Percentiles rank a stretch among this genome's conserved stretches.
Conservation (phyloP, 2,113 vertebrate genomes). For the Hydropotes inermis region DNA sequence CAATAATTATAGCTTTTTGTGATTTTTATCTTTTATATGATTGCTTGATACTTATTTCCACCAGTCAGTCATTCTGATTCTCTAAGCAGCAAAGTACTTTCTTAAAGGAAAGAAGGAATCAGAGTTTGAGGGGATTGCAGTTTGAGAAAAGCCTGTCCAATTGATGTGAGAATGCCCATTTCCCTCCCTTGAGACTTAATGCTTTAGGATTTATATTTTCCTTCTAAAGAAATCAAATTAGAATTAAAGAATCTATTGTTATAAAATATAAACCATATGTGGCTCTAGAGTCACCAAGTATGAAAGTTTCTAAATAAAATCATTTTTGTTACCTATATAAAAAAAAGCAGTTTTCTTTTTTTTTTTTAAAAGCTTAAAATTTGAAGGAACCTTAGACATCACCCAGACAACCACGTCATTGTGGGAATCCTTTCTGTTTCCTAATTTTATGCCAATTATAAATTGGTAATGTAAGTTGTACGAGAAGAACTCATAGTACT, state of each 20-base stretch:
- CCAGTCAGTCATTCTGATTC: background rate
- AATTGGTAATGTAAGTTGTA: background rate
- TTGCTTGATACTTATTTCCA: background rate
- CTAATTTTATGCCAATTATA: background rate
- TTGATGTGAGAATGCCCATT: background rate
- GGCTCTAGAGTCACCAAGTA: background rate
- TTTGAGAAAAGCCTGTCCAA: background rate
- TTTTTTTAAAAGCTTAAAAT: background rate
- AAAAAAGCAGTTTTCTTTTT: background rate
- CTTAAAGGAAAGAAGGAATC: background rate
- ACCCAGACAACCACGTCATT: background rate
- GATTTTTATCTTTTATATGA: background rate
- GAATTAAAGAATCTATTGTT: background rate
- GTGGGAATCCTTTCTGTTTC: background rate
- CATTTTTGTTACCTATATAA: background rate
- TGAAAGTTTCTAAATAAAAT: background rate
- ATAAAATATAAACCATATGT: background rate
- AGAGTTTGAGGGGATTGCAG: background rate
- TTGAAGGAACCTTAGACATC: background rate
- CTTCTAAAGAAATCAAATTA: background rate
- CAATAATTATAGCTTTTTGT: background rate
- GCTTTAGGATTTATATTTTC: background rate
- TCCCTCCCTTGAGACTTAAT: background rate
- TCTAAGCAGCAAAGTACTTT: background rate
- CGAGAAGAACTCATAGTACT: background rate